phyloP scores from a whole-genome alignment of 2,888 invertebrate genomes.

The Baccha elongata region DNA sequence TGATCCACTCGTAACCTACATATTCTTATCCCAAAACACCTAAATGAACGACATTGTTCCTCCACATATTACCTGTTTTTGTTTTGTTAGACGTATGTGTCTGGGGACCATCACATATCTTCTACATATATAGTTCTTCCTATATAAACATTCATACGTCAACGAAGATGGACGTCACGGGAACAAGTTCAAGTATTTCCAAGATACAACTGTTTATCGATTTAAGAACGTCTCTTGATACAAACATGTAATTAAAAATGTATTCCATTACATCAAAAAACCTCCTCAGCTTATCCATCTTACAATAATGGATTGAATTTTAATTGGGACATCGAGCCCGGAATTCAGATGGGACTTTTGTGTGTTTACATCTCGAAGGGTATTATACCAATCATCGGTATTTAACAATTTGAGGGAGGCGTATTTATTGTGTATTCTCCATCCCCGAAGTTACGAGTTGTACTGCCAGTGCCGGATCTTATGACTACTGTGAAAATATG shows the following conservation, averaged over 20 bases:
- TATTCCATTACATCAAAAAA: conserved; percentile 32
- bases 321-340: conserved; percentile 49
- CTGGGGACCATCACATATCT: too few relatives aligned
- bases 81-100: too few relatives aligned
- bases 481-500: too few relatives aligned
- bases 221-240: not conserved
- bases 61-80: conserved; percentile 42
- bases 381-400: conserved; percentile 21
- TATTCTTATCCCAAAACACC: conserved; percentile 23
- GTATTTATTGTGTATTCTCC: not conserved
- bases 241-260: conserved; percentile 51
- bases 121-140: too few relatives aligned
- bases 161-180: too few relatives aligned
- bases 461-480: too few relatives aligned
- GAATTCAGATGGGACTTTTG: conserved; percentile 50
- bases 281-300: not conserved
- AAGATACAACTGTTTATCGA: conserved; percentile 19
- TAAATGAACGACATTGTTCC: conserved; percentile 33
- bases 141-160: too few relatives aligned
- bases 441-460: too few relatives aligned
- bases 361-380: conserved; percentile 3
- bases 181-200: conserved; percentile 22
- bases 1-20: conserved; percentile 11
- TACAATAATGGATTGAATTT: conserved; percentile 32
- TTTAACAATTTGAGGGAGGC: not conserved